Base-by-base conservation (phyloP, 2,113 vertebrate genomes). In the Thalassoma bifasciatum region DNA sequence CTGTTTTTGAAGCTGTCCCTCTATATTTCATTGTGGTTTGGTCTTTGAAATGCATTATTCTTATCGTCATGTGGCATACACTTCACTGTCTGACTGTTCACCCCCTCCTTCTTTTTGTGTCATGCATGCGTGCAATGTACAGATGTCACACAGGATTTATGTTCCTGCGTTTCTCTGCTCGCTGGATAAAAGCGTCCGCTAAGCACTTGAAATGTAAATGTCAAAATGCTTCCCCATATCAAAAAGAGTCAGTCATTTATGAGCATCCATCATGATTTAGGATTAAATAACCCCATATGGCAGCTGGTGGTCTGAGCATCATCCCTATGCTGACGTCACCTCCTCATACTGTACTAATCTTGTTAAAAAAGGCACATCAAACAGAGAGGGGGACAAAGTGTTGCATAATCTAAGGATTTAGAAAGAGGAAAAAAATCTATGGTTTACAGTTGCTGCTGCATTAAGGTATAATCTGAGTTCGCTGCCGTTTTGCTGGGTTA, bases 241-340 rank as follows among this genome's bases (percentile, higher is more conserved):
- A 50, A 59, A 66, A 38, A 59, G 2, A 59, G 37, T 53, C 52
- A 46, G 42, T 37, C 37, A 22, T 47, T 50, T 76, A 58, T 58
- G 50, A 77, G 70, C 62, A 80, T 86, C 60, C 12, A 10, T 70
- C 67, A 46, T 58, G 56, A 42, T 70, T 73, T 66, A 26, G 50
- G 64, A 83, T 79, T 70, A 69, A 61, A 62, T 36, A 26, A 38
- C 59, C 34, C 51, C 49, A 64, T 53, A 44, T 38, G 11, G 44
- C 1, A 1, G 40, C 21, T 5, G 74, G 16, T 49, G 49, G 47
- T 34, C 16, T 30, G 68, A 44, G 23, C 44, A 46, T 46, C 42
- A 17, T 46, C 44, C 8, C 42, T 7, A 44, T 24, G 2, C 53
- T 67, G 70, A 74, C 10, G 10, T 79, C 4, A 67, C 50, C 38